Conservation (phyloP, 2,113 vertebrate genomes). For the Acrocephalus kingi region DNA sequence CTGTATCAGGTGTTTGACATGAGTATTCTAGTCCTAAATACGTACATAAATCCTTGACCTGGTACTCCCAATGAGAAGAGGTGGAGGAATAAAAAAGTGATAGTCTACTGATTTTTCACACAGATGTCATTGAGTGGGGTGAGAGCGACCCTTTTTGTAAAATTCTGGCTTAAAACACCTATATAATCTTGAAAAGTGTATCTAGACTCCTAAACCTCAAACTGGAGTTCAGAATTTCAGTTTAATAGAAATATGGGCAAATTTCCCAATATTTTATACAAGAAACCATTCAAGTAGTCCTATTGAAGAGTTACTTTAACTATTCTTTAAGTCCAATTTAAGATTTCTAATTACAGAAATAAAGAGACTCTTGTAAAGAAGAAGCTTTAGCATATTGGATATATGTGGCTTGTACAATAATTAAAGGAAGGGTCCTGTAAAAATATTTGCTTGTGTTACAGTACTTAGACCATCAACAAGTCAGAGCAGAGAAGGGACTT, state of each 20-base stretch:
- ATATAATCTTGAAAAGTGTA: neutral
- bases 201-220: neutral
- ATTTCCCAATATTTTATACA: neutral
- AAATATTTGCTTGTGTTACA: neutral
- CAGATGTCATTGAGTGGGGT: neutral
- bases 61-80: fast-evolving
- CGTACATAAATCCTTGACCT: neutral
- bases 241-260: neutral
- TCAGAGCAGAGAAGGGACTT: neutral
- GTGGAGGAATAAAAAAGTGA: neutral
- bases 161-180: neutral
- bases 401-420: neutral
- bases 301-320: neutral
- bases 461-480: fast-evolving
- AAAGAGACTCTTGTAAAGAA: neutral
- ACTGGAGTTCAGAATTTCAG: neutral
- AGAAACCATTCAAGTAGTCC: fast-evolving
- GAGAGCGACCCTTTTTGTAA: neutral
- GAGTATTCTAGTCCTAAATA: neutral
- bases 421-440: neutral
- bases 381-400: neutral
- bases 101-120: neutral
- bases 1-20: neutral
- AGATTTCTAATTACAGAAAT: neutral
- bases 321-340: neutral